Conservation (phyloP, 1,140 invertebrate genomes). For the Drosophila bocki region DNA sequence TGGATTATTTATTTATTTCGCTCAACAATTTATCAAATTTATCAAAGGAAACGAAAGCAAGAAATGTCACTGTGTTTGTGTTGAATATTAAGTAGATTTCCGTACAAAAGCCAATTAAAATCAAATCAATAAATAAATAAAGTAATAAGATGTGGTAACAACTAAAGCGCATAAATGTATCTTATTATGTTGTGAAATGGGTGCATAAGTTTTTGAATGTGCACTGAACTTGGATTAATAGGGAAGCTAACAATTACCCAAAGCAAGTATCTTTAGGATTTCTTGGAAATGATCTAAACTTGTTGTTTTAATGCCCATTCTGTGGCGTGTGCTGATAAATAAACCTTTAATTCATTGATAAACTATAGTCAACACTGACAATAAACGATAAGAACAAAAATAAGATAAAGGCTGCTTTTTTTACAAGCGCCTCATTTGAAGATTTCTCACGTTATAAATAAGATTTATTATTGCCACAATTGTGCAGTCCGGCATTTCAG, state of each 20-base stretch:
- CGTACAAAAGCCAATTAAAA: background rate
- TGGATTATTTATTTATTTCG: slow-evolving; percentile 38
- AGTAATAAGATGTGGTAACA: background rate
- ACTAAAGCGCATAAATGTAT: background rate
- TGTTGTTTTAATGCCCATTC: background rate
- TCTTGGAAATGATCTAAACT: background rate
- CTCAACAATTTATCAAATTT: slow-evolving; percentile 17
- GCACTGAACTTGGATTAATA: slow-evolving; percentile 1
- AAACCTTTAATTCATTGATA: slow-evolving; percentile 6
- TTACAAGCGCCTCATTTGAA: slow-evolving; percentile 9
- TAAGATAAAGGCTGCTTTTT: slow-evolving; percentile 1
- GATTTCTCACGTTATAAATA: slow-evolving; percentile 35
- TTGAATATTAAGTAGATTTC: slow-evolving; percentile 1
- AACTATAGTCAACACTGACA: background rate
- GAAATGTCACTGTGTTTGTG: slow-evolving; percentile 6
- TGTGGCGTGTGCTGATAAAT: background rate
- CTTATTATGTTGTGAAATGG: background rate
- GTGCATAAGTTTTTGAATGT: background rate
- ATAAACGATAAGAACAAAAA: slow-evolving; percentile 9
- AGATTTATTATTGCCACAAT: slow-evolving; percentile 62
- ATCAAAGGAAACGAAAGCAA: background rate
- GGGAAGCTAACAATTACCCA: background rate
- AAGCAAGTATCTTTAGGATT: background rate
- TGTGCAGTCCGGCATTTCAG: slow-evolving; percentile 45
- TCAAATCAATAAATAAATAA: background rate